Evolutionary conservation across 1,140 invertebrate species (phyloP).

Genomic region (Thaumatotibia leucotreta): DNA sequence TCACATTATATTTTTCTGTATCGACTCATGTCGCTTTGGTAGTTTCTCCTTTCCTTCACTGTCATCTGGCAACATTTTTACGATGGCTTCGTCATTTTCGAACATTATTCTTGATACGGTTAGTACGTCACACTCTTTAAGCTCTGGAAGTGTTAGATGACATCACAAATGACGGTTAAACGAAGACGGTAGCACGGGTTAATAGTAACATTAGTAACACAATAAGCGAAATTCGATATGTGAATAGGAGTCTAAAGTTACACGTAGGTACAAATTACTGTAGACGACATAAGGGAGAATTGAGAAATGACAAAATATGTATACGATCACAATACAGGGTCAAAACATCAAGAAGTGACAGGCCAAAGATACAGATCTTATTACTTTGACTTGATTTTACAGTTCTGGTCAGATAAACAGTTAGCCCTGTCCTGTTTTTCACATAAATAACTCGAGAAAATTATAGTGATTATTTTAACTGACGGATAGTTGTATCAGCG

Average conservation of each 20-base stretch:
- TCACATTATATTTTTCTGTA: slow-evolving; percentile 64
- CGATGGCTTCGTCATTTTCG: slow-evolving; percentile 46
- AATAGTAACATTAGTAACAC: background rate
- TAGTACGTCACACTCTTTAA: slow-evolving; percentile 34
- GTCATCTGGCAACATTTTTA: slow-evolving; percentile 61
- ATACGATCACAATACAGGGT: no score
- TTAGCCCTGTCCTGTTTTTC: no score
- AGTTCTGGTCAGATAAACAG: no score
- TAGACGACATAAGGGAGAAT: background rate
- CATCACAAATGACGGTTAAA: background rate
- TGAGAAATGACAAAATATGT: background rate
- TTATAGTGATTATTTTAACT: no score
- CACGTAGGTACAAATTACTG: background rate
- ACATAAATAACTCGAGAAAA: no score
- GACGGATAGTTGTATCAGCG: no score
- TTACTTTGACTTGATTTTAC: no score
- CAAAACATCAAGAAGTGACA: no score
- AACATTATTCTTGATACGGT: slow-evolving; percentile 31
- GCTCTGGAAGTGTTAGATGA: slow-evolving; percentile 33
- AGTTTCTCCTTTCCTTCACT: slow-evolving; percentile 31
- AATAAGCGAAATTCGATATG: background rate
- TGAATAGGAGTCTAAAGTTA: background rate
- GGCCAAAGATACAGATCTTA: no score
- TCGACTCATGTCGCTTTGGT: slow-evolving; percentile 42
- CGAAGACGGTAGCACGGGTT: no score